These are phyloP conservation scores for Goniozus legneri DNA, from an alignment of 1,140 invertebrate species.

Conservation along the genomic window DNA sequence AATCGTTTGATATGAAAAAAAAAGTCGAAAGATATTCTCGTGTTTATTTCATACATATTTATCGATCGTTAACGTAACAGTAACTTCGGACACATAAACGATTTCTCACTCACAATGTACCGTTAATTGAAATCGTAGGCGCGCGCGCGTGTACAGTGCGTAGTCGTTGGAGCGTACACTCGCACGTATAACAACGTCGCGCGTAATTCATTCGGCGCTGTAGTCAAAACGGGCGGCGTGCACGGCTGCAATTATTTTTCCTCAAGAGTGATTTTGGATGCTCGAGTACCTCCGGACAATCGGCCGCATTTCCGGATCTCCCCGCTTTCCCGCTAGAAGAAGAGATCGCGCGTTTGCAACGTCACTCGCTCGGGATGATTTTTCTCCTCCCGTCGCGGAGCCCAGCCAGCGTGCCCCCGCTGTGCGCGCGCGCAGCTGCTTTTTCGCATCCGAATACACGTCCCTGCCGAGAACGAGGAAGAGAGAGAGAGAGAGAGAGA, in stretches of 20 bases:
- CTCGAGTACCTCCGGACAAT: slow-evolving; percentile 45
- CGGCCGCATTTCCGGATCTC: slow-evolving; percentile 7
- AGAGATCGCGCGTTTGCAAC: too few relatives aligned
- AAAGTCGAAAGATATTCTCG: too few relatives aligned
- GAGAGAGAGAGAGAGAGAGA: too few relatives aligned
- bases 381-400: too few relatives aligned
- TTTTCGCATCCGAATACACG: slow-evolving; percentile 17
- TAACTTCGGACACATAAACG: slow-evolving; percentile 11
- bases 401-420: slow-evolving; percentile 7
- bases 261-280: slow-evolving; percentile 43
- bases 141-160: too few relatives aligned
- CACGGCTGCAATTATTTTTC: slow-evolving; percentile 43
- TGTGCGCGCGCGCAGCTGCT: slow-evolving; percentile 30
- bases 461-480: too few relatives aligned
- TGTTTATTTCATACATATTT: too few relatives aligned
- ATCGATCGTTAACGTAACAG: too few relatives aligned
- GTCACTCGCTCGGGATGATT: too few relatives aligned
- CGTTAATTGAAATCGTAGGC: slow-evolving; percentile 34
- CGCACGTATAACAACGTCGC: not conserved
- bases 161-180: slow-evolving; percentile 11
- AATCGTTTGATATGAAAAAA: too few relatives aligned
- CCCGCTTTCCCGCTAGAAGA: not conserved
- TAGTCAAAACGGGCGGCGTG: too few relatives aligned
- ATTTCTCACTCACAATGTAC: slow-evolving; percentile 31
- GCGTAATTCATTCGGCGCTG: too few relatives aligned